Evolutionary conservation across 2,113 vertebrate genomes (phyloP).

Genomic region (Calidris pygmaea): DNA sequence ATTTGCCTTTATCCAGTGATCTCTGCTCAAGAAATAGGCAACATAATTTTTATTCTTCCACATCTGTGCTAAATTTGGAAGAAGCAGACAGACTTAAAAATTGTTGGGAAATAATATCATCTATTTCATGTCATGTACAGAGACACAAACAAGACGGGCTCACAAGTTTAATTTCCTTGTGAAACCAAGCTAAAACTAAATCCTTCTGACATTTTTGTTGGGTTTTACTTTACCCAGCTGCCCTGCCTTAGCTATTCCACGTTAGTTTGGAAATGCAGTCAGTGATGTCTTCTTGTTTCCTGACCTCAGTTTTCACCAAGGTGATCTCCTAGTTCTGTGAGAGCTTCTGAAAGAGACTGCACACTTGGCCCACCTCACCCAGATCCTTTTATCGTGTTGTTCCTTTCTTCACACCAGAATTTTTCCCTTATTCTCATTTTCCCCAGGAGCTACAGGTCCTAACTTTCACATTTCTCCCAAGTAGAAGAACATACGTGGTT

Average conservation of each 20-base stretch:
- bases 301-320: not conserved
- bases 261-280: not conserved
- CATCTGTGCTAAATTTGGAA: not conserved
- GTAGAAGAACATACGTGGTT: not conserved
- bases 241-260: not conserved
- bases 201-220: not conserved
- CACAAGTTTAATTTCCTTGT: not conserved
- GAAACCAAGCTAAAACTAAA: not conserved
- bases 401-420: not conserved
- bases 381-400: not conserved
- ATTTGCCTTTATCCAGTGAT: not conserved
- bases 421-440: not conserved
- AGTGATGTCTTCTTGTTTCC: not conserved
- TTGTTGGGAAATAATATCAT: not conserved
- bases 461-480: not conserved
- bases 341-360: not conserved
- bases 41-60: not conserved
- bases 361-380: not conserved
- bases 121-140: not conserved
- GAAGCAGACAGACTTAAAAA: not conserved
- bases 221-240: not conserved
- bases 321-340: not conserved
- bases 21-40: not conserved
- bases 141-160: not conserved
- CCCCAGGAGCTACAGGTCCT: not conserved